Evolutionary conservation across 2,888 invertebrate genomes (phyloP), one percentile per base, ranked within the genome.

Genomic region (Pandemis corylana): DNA sequence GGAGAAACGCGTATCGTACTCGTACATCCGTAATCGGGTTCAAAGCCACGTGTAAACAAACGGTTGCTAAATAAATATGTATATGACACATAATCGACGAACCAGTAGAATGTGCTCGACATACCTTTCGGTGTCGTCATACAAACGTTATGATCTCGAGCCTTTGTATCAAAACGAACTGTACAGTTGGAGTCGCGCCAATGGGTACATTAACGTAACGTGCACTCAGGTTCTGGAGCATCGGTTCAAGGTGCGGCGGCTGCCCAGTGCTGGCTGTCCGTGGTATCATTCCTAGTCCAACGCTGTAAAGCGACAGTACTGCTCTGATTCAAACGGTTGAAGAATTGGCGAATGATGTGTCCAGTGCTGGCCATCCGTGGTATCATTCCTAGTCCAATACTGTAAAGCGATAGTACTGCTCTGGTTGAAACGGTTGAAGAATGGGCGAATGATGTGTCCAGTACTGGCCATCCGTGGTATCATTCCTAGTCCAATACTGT

Each of bases 101-200:
- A 56, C 15, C 53, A 9, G 15, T n/a, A 51, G 7, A 56, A 20
- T 28, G 41, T 62, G 62, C 62, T 65, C 49, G 65, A 65, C 46
- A 36, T 65, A 28, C 65, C 65, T 20, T 65, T 46, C 65, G 6
- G 65, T 49, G 15, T 49, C 65, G 65, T 65, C 65, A 65, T 28
- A 28, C 49, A 28, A 13, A 28, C 46, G 41, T 62, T 41, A 62
- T 41, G 13, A 46, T 28, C 65, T 65, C 49, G 49, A 65, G 65
- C 10, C 65, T 65, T 65, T 65, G 65, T 65, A 65, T 36, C 65
- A 36, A 62, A 59, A 12, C 65, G 65, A 65, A 65, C 7, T n/a
- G 44, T 20, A 28, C 13, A 5, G 12, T 65, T 65, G 65, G 65
- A 65, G 28, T 13, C n/a, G 28, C 28, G 65, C 65, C 65, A 65